phyloP scores from a whole-genome alignment of 2,888 invertebrate species.

The Plagiodera versicolora region DNA sequence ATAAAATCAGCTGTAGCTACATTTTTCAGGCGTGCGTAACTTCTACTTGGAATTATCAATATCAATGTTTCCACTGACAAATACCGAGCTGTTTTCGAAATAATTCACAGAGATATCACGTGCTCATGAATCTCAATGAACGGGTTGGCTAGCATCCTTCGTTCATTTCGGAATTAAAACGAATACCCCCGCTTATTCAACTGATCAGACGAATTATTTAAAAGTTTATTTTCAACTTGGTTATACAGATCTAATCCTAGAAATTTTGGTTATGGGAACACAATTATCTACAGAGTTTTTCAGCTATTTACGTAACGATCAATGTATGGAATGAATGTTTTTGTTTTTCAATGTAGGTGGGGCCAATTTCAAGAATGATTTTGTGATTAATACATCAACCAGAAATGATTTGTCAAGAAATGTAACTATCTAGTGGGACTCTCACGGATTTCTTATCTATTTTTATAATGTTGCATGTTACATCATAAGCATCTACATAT shows the following conservation, averaged over 20 bases:
- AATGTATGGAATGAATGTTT: too few species aligned
- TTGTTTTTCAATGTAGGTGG: too few species aligned
- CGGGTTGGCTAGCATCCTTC: not conserved
- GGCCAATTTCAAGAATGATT: too few species aligned
- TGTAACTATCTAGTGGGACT: slow-evolving; percentile 4
- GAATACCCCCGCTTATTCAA: not conserved
- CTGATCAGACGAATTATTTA: not conserved
- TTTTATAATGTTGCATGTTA: slow-evolving; percentile 25
- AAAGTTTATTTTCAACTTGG: not conserved
- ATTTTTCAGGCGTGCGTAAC: slow-evolving; percentile 18
- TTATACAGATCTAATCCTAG: not conserved
- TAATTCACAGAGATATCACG: not conserved
- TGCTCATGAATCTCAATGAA: not conserved
- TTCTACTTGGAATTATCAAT: slow-evolving; percentile 14
- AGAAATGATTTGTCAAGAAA: slow-evolving; percentile 1
- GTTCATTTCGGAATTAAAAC: not conserved
- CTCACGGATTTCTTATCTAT: slow-evolving; percentile 21
- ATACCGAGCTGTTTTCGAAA: not conserved
- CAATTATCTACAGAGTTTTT: not conserved
- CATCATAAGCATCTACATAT: slow-evolving; percentile 29
- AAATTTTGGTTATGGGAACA: not conserved
- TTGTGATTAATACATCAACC: slow-evolving; percentile 1
- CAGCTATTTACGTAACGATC: not conserved
- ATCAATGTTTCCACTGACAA: not conserved
- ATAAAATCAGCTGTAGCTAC: slow-evolving; percentile 19